These are phyloP conservation scores for Sebastes wilsoni DNA, from an alignment of 2,797 vertebrate species.

Conservation along the genomic window DNA sequence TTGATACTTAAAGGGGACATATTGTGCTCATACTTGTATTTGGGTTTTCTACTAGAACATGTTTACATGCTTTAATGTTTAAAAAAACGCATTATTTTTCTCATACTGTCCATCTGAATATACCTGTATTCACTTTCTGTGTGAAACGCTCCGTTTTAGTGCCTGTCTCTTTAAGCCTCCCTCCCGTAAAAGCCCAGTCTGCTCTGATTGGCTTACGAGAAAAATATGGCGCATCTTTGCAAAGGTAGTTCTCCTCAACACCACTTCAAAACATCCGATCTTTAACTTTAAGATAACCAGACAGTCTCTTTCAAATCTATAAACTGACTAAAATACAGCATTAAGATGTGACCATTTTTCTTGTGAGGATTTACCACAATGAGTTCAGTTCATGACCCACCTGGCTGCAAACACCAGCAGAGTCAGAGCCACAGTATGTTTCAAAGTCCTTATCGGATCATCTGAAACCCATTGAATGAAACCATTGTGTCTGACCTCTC, in stretches of 20 bases:
- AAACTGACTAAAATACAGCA: not conserved
- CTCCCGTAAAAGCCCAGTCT: too few relatives aligned
- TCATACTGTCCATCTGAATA: too few relatives aligned
- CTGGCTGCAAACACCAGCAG: not conserved
- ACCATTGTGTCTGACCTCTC: not conserved
- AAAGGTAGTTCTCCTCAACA: not conserved
- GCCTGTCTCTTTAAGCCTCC: too few relatives aligned
- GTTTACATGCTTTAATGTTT: not conserved
- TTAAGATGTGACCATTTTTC: not conserved
- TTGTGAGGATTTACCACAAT: not conserved
- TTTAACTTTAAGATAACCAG: not conserved
- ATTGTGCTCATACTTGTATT: not conserved
- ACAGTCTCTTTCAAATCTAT: not conserved
- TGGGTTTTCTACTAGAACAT: not conserved
- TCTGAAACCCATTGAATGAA: not conserved
- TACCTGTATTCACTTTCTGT: too few relatives aligned
- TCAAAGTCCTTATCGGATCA: not conserved
- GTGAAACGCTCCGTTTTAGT: not conserved
- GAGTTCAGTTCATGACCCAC: not conserved
- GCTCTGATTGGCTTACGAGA: too few relatives aligned
- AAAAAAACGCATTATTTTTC: not conserved
- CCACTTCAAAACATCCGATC: too few relatives aligned
- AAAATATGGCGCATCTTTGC: not conserved
- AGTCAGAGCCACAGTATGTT: not conserved
- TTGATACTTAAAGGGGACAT: not conserved